These are phyloP conservation scores for Stomorhina lunata DNA, from an alignment of 2,888 invertebrate species.

Conservation along the genomic window DNA sequence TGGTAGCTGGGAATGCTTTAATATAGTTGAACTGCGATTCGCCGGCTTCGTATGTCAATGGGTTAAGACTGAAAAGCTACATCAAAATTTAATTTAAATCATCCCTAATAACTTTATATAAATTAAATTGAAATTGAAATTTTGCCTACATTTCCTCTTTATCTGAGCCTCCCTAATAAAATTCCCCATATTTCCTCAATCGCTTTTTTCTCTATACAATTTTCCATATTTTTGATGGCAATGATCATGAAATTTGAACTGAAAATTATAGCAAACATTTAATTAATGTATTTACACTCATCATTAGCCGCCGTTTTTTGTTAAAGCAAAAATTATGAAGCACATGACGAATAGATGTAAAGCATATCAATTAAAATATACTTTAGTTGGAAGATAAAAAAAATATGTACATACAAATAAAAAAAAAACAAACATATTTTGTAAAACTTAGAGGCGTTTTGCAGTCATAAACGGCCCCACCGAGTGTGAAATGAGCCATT, in stretches of 20 bases:
- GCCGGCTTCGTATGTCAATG: too few relatives aligned
- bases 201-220: background rate
- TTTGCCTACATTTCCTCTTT: background rate
- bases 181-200: background rate
- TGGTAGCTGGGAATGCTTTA: too few relatives aligned
- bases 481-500: constrained; percentile 62
- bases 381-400: constrained; percentile 11
- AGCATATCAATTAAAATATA: constrained; percentile 49
- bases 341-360: background rate
- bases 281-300: constrained; percentile 34
- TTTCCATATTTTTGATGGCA: constrained; percentile 33
- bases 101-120: background rate
- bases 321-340: background rate
- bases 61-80: too few relatives aligned
- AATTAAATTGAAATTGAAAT: background rate
- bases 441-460: constrained; percentile 48
- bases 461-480: constrained; percentile 55
- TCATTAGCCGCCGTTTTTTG: background rate
- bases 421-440: background rate
- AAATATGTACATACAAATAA: background rate
- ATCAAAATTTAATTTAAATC: background rate
- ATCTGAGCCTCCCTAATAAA: background rate
- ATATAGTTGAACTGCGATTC: too few relatives aligned
- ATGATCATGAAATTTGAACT: constrained; percentile 60
- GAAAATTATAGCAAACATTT: constrained; percentile 37